Base-by-base conservation (phyloP, 1,140 invertebrate genomes). In the Scaptomyza hsui region DNA sequence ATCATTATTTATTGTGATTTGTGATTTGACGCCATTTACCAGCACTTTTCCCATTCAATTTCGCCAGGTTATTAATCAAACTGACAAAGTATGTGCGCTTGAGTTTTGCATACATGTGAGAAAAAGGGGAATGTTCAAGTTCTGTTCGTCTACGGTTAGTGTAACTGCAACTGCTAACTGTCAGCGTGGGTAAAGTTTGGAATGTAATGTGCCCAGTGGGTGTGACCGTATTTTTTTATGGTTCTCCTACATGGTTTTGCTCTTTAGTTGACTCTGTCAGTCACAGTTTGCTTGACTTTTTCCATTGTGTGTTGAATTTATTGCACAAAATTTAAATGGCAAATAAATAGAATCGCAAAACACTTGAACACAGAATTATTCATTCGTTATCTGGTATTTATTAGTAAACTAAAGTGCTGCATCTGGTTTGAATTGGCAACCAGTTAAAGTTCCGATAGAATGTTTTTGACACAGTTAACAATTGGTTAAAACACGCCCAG, bases 1-100 rank as follows among this genome's bases (percentile, higher is more conserved):
- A 73, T 77, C 81, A 71, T 86, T 86, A 77, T 81, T 88, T 86
- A 86, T 86, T 77, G 77, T 86, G 77, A 86, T 81, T 85, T 88
- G 77, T 88, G 81, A 81, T 88, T 86, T 86, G 78, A 68, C 62
- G 73, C 78, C 61, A 63, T 76, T 86, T 86, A 79, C 75, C 56
- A 48, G 35, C 10, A 61, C 24, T 41, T 42, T 42, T n/a, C 4
- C 21, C 48, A 51, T 19, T 29, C 29, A 32, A 47, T 70, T 68
- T 59, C 44, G 12, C 26, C 55, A 70, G 51, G 56, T 75, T 78
- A 88, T 88, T 88, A 88, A 88, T 88, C 82, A 89, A 76, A 78
- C 72, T 88, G 82, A 88, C 82, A 88, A 78, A 88, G 82, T 88
- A 82, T 88, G 81, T 86, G 70, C 53, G 29, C 35, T 41, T 39